Evolutionary conservation across 2,797 vertebrate genomes (phyloP), one percentile per base, ranked within the genome.

Genomic region (Leptatherina wallacei): DNA sequence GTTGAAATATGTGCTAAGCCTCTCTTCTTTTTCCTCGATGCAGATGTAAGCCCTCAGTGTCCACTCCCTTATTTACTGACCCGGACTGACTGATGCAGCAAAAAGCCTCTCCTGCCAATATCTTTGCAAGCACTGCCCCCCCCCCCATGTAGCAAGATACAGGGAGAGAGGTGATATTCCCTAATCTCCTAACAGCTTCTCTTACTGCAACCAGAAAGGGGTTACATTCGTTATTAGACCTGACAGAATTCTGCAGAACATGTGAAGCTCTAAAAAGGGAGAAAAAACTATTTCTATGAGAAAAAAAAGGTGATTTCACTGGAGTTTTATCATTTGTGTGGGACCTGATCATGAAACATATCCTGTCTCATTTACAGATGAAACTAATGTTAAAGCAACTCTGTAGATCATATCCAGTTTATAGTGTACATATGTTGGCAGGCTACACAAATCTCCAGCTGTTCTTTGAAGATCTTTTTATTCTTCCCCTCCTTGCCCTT

Each of bases 71-170:
- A 84, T 86, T 87, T 84, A 86, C 75, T 65, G 73, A 80, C 66
- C 80, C 65, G 67, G 38, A 36, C 77, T 54, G 80, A 83, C 76
- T 85, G 81, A 87, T 86, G 86, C 84, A 79, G 90, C 88, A 89
- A 72, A 89, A 88, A 81, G 65, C 76, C 72, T 85, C 82, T 86
- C 69, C 84, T 89, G 81, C 82, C 71, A 77, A 64, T 65, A 69
- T 69, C 59, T 77, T 83, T 62, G 75, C 83, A 68, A 32, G 69
- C 22, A 73, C 75, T 33, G 61, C 57, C 83, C 66, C 77, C 83
- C 84, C 68, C 77, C 83, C 84, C 66, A 61, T 72, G 85, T 77
- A 84, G 71, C 51, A 77, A 61, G 35, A 85, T 67, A 42, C 72
- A 81, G 66, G 65, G 80, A 74, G 70, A 69, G 70, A 79, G 30